Evolutionary conservation across 2,797 vertebrate genomes (phyloP), one percentile per base, ranked within the genome.

Genomic region (Agapornis canus): DNA sequence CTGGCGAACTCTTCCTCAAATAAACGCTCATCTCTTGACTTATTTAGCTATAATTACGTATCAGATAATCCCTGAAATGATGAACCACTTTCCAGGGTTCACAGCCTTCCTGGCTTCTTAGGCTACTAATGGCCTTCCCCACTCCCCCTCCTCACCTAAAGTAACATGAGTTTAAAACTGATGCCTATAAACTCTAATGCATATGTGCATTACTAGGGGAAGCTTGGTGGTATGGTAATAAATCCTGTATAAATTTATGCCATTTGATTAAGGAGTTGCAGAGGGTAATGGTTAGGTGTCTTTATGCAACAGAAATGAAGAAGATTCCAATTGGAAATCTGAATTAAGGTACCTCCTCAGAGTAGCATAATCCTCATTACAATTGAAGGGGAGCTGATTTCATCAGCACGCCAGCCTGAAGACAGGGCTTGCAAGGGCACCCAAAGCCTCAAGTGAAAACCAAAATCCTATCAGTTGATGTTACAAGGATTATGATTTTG

Each of bases 291-390:
- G 42, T 65, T 90, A 49, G 11, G 32, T 59, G 45, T 7, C 37
- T 87, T 82, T 43, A 42, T 81, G 66, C 61, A 81, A 72, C 7
- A 83, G 77, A 86, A 72, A 56, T 17, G 35, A 47, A 64, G 64
- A 75, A 68, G 25, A 75, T 86, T 76, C 47, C 31, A 86, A 59
- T 10, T n/a, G 45, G n/a, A 94, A 79, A 86, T 86, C 61, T 63
- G 39, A 95, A 86, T 66, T 68, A 76, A 90, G 49, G 27, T 76
- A 75, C 35, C 49, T 84, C 60, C 40, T 88, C 16, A 32, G n/a
- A 72, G 69, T 6, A 75, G 63, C 42, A 80, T 75, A 91, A 91
- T 81, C 45, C 72, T 91, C 57, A 65, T 82, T 83, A 52, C 35
- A 25, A 63, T 7, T 0, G 59, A 88, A 91, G 39, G 16, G 48